These are phyloP conservation scores for Craterocephalus amniculus DNA, from an alignment of 2,797 vertebrate genomes.

Conservation along the genomic window DNA sequence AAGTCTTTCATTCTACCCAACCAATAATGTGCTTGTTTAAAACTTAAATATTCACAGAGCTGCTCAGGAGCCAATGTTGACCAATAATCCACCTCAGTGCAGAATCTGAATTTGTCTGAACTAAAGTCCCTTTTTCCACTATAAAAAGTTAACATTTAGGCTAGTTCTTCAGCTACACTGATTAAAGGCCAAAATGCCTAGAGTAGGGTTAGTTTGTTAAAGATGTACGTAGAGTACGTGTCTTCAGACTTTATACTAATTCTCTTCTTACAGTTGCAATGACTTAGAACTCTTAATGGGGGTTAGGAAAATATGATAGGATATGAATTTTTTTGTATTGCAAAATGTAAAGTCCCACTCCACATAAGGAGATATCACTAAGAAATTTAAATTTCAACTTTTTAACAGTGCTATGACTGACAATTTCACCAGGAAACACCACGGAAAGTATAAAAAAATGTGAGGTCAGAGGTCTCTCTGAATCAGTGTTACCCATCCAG, in stretches of 20 bases:
- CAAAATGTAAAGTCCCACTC: background rate
- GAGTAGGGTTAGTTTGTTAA: background rate
- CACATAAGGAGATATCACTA: no score
- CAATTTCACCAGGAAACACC: no score
- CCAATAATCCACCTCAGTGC: conserved; percentile 16
- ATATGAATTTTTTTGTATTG: background rate
- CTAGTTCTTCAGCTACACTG: background rate
- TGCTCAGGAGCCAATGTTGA: conserved; percentile 1
- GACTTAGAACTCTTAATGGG: background rate
- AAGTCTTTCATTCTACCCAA: background rate
- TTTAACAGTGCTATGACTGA: no score
- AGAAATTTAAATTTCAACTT: no score
- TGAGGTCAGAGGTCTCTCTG: no score
- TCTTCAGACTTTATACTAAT: background rate
- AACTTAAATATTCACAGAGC: background rate
- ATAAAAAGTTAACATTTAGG: background rate
- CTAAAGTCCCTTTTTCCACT: background rate
- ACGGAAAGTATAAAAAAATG: no score
- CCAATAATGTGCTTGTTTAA: background rate
- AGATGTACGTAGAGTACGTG: background rate
- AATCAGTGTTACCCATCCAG: no score
- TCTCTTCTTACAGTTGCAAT: background rate
- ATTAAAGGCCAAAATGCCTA: background rate
- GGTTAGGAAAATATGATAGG: background rate
- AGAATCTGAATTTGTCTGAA: conserved; percentile 12